Conservation (phyloP, 2,888 invertebrate genomes). For the Plebejus melissa region DNA sequence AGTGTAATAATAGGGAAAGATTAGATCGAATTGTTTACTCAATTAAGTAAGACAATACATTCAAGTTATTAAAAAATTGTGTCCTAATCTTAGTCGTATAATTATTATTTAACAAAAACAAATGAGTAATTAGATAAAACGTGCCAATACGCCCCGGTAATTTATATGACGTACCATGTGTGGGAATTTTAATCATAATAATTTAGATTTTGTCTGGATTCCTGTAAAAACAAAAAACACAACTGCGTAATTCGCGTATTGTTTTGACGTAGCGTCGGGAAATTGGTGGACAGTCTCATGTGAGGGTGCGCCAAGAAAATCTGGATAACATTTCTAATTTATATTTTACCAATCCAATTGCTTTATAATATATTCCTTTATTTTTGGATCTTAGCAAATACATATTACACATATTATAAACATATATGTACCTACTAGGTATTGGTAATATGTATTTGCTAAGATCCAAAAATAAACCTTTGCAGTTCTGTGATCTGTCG, state of each 20-base stretch:
- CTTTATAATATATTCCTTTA: too few relatives aligned
- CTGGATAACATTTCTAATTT: not conserved
- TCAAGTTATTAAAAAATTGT: not conserved
- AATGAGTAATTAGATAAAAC: not conserved
- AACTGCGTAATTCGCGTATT: conserved; percentile 19
- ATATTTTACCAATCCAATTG: not conserved
- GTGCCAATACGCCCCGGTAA: not conserved
- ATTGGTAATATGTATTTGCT: too few relatives aligned
- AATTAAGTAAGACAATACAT: not conserved
- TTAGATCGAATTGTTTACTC: not conserved
- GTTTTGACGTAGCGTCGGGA: conserved; percentile 17
- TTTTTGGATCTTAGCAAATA: too few relatives aligned
- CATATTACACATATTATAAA: too few relatives aligned
- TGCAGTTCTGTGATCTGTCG: too few relatives aligned
- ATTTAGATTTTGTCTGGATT: not conserved
- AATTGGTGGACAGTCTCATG: conserved; percentile 4
- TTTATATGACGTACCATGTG: not conserved
- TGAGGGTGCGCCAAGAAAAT: not conserved
- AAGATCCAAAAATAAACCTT: too few relatives aligned
- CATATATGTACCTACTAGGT: too few relatives aligned
- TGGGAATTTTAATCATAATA: not conserved
- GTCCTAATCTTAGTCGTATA: not conserved
- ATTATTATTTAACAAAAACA: not conserved
- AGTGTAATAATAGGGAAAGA: not conserved
- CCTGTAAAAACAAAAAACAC: conserved; percentile 8